These are phyloP conservation scores for Apostichopus californicus DNA, from an alignment of 35 echinoderm and acorn worm genomes.

Conservation along the genomic window DNA sequence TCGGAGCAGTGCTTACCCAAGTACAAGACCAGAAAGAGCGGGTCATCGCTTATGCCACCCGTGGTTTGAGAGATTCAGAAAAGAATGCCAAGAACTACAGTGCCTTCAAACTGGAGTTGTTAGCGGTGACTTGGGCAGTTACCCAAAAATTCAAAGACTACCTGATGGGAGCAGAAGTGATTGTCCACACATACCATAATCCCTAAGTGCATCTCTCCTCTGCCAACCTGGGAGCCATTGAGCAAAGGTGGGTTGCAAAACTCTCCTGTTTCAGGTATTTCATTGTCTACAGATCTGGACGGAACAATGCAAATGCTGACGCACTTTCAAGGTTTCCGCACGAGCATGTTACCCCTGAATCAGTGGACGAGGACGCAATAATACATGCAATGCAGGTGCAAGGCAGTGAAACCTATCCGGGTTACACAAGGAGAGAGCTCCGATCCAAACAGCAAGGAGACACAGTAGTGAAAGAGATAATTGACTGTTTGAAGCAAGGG, in stretches of 20 bases:
- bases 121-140: conserved; percentile 73
- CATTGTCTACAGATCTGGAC: conserved; percentile 48
- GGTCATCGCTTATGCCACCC: conserved; percentile 74
- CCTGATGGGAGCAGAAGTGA: conserved; percentile 39
- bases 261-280: conserved; percentile 30
- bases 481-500: not conserved
- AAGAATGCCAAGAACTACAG: conserved; percentile 68
- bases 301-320: conserved; percentile 54
- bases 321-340: conserved; percentile 38
- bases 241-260: conserved; percentile 53
- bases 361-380: not conserved
- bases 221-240: conserved; percentile 9
- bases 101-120: conserved; percentile 70
- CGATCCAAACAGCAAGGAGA: not conserved
- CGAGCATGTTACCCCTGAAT: not conserved
- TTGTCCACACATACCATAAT: conserved; percentile 70
- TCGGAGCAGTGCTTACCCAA: conserved; percentile 69
- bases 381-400: not conserved
- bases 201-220: conserved; percentile 49
- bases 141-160: conserved; percentile 77
- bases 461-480: not conserved
- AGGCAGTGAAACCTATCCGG: not conserved
- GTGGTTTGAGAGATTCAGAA: conserved; percentile 48
- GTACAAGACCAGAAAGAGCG: conserved; percentile 34
- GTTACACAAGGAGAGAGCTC: not conserved